Conservation (phyloP, 2,888 invertebrate species). For the Tetragonula carbonaria region DNA sequence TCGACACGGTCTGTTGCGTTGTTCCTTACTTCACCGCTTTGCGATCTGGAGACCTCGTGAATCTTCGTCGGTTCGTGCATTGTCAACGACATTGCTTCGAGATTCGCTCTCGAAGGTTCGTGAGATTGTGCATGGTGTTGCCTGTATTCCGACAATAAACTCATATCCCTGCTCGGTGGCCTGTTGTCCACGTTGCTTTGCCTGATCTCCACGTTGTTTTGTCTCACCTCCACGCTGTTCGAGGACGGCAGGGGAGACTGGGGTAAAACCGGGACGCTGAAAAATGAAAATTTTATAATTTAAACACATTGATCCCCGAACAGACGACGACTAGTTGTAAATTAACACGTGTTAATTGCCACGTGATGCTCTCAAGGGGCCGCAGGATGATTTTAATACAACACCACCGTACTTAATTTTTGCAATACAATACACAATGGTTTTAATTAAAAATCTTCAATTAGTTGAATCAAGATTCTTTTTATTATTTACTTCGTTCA, state of each 20-base stretch:
- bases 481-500: no score
- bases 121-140: conserved; percentile 50
- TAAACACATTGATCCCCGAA: no score
- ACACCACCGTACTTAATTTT: no score
- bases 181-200: conserved; percentile 60
- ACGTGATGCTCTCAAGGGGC: no score
- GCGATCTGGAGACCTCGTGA: conserved; percentile 65
- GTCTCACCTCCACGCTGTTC: not conserved
- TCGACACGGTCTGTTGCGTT: conserved; percentile 68
- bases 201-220: conserved; percentile 56
- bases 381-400: no score
- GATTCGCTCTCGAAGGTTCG: conserved; percentile 58
- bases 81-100: conserved; percentile 68
- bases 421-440: no score
- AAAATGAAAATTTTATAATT: no score
- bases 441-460: no score
- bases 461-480: no score
- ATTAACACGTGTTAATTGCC: no score
- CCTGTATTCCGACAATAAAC: conserved; percentile 66
- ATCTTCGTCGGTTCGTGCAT: conserved; percentile 68
- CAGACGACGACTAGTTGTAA: no score
- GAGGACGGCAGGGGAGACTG: conserved; percentile 1
- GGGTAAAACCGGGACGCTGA: no score
- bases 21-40: conserved; percentile 67
- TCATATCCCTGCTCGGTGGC: conserved; percentile 69